These are phyloP conservation scores for Solen grandis DNA, from an alignment of 1,140 invertebrate genomes.

Conservation along the genomic window DNA sequence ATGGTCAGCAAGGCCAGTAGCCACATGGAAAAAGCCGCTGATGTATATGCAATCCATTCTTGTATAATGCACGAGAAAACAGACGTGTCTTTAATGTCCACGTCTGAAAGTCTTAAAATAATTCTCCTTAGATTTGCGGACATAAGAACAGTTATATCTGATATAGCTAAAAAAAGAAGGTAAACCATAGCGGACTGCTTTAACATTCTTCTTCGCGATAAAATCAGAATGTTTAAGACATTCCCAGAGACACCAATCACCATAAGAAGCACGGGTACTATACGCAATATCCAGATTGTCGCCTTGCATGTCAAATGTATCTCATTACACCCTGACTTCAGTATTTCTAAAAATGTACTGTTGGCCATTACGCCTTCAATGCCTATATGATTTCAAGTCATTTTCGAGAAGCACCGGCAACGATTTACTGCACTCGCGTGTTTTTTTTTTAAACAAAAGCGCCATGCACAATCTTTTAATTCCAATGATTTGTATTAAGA, in stretches of 20 bases:
- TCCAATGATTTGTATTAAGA: too few species aligned
- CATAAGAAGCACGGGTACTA: not conserved
- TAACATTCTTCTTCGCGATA: not conserved
- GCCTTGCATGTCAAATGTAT: too few species aligned
- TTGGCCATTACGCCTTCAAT: too few species aligned
- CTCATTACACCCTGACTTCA: too few species aligned
- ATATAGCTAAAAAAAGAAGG: constrained; percentile 7
- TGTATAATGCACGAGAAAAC: not conserved
- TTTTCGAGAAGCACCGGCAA: too few species aligned
- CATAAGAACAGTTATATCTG: not conserved
- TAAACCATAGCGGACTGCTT: constrained; percentile 3
- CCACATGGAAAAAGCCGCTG: constrained; percentile 6
- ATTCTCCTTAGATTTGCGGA: not conserved
- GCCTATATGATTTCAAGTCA: too few species aligned
- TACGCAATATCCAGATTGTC: constrained; percentile 18
- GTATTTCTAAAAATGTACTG: too few species aligned
- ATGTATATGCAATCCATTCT: not conserved
- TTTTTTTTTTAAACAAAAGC: too few species aligned
- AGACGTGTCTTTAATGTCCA: not conserved
- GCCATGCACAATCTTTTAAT: too few species aligned
- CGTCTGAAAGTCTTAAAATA: not conserved
- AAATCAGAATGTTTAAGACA: constrained; percentile 8
- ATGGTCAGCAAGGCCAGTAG: constrained; percentile 16
- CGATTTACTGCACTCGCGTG: too few species aligned
- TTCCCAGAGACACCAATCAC: constrained; percentile 1